A percentile compares a stretch with the other conserved stretches of the same genome.
Conservation (phyloP, 2,797 vertebrate genomes). For the Phalloptychus januarius region DNA sequence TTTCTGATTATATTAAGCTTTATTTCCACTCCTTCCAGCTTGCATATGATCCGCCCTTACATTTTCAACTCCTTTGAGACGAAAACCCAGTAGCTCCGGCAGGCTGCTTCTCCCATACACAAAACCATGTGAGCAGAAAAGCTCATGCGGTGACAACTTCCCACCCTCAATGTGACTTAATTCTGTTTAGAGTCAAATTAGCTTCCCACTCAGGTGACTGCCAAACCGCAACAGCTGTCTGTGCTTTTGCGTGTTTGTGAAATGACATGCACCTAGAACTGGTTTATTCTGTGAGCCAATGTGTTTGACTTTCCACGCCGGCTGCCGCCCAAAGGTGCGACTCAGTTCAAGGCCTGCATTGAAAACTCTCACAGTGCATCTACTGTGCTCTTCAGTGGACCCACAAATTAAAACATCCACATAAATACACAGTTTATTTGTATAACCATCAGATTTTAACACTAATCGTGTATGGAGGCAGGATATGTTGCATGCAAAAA, state of each 20-base stretch:
- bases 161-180: conserved; percentile 80
- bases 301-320: conserved; percentile 79
- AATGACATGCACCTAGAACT: conserved; percentile 58
- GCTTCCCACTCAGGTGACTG: conserved; percentile 79
- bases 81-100: conserved; percentile 49
- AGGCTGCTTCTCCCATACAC: conserved; percentile 65
- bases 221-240: conserved; percentile 84
- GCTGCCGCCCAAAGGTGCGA: conserved; percentile 67
- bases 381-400: conserved; percentile 62
- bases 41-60: conserved; percentile 19
- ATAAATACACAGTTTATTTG: conserved; percentile 31
- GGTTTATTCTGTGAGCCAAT: conserved; percentile 72
- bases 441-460: conserved; percentile 43
- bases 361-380: conserved; percentile 75
- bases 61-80: conserved; percentile 33
- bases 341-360: conserved; percentile 78
- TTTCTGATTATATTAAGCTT: conserved; percentile 15
- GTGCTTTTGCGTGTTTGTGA: conserved; percentile 45
- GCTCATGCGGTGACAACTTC: conserved; percentile 80
- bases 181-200: conserved; percentile 85
- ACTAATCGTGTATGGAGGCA: neutral
- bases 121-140: conserved; percentile 69
- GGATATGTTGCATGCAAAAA: neutral
- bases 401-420: conserved; percentile 24
- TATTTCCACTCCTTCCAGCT: conserved; percentile 1